Evolutionary conservation across 1,140 invertebrate genomes (phyloP).

Genomic region (Halictus rubicundus): DNA sequence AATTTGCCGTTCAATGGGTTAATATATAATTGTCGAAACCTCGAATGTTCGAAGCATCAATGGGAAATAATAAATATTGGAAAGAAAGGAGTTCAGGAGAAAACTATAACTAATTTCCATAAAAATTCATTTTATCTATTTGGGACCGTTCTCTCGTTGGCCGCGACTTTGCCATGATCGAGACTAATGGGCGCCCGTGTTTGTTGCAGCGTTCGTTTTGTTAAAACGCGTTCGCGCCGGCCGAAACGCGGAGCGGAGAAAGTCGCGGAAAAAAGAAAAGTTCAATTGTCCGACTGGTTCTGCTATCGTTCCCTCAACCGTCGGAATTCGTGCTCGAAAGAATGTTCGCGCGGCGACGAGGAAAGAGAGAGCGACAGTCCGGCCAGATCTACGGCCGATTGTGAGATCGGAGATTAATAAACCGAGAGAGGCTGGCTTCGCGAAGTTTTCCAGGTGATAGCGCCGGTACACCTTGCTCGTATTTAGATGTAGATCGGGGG

Average conservation of each 20-base stretch:
- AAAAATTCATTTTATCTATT: too few species aligned
- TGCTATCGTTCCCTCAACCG: conserved; percentile 24
- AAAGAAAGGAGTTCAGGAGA: too few species aligned
- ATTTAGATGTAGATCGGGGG: neutral
- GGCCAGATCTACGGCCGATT: conserved; percentile 14
- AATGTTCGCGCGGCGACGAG: neutral
- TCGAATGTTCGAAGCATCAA: too few species aligned
- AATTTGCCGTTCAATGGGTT: too few species aligned
- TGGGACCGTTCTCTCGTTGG: too few species aligned
- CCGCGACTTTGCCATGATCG: neutral
- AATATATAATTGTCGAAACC: too few species aligned
- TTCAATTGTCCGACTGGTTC: conserved; percentile 45
- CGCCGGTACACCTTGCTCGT: neutral
- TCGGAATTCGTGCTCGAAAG: conserved; percentile 18
- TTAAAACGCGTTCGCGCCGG: conserved; percentile 8
- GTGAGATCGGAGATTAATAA: conserved; percentile 8
- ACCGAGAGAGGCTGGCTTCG: neutral
- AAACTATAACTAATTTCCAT: too few species aligned
- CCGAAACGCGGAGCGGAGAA: conserved; percentile 25
- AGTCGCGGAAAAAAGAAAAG: conserved; percentile 20
- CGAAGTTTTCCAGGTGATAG: conserved; percentile 1
- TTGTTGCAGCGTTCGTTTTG: neutral
- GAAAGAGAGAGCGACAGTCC: neutral
- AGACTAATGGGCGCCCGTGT: conserved; percentile 2
- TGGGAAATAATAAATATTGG: too few species aligned